phyloP scores from a whole-genome alignment of 2,113 vertebrate species.

The Herpetotheres cachinnans region DNA sequence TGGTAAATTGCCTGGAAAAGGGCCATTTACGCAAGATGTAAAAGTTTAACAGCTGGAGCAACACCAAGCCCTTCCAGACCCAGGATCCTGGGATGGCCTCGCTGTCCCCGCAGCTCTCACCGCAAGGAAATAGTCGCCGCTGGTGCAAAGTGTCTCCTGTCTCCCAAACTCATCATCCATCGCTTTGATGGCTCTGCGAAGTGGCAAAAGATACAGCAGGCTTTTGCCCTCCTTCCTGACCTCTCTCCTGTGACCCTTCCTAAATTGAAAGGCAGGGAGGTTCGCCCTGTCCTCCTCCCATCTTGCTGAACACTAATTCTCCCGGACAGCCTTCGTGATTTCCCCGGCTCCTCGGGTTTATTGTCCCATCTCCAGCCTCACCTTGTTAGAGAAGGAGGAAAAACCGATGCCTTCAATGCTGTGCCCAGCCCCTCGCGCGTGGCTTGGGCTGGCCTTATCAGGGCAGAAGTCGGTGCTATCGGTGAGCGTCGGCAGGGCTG shows the following conservation, averaged over 20 bases:
- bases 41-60: background rate
- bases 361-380: background rate
- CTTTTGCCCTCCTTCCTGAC: background rate
- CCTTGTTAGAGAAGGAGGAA: background rate
- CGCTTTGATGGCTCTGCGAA: background rate
- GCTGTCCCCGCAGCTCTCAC: background rate
- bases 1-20: background rate
- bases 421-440: background rate
- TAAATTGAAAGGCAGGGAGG: background rate
- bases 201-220: background rate
- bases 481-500: accelerated
- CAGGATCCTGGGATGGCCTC: background rate
- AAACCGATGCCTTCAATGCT: background rate
- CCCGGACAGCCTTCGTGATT: background rate
- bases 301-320: background rate
- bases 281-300: background rate
- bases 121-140: background rate
- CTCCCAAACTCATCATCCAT: background rate
- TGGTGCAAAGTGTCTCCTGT: background rate
- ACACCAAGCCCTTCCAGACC: background rate
- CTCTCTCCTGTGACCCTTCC: background rate
- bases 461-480: background rate
- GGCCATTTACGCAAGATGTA: background rate
- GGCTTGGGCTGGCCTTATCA: background rate
- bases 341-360: background rate